Evolutionary conservation across 2,113 vertebrate genomes (phyloP), one percentile per base, ranked within the genome.

Genomic region (Larimichthys crocea): DNA sequence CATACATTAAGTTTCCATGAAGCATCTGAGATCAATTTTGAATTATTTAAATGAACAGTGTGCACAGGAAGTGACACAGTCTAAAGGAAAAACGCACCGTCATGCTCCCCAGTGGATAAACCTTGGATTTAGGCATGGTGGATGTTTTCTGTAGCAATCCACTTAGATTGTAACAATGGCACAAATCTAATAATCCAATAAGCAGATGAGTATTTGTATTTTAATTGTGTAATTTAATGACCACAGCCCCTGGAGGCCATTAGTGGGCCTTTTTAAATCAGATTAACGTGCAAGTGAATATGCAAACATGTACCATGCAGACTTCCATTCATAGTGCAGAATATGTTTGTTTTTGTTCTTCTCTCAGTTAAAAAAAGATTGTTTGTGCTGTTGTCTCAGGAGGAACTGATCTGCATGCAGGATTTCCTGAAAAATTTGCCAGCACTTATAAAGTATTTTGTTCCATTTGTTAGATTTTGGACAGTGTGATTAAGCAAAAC

Each of bases 381-480:
- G 20, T 61, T 67, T 73, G 61, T 79, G 53, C 49, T 61, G 55
- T 74, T 19, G 24, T 65, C 78, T 84, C 62, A n/a, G 40, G 60
- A 66, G 55, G 67, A 78, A 31, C 50, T 17, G 50, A 67, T 42
- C 52, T n/a, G n/a, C 11, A 20, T 56, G 64, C 53, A 70, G 57
- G 60, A 62, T 72, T 49, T 71, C 49, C 12, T 84, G 70, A 60
- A 82, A 82, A 60, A 22, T 3, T 10, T 22, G 35, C 60, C 59
- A 10, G 29, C 59, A 46, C 46, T 49, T 60, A 82, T 70, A 7
- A 76, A 79, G 66, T 79, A 42, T 67, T 86, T 83, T 83, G 80
- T 83, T 87, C 49, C 67, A 80, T 83, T 82, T 85, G 53, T 82
- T 55, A 72, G 53, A 75, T 79, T 70, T 64, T 71, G 75, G 61